Conservation (phyloP, 1,140 invertebrate genomes). For the Drosophila aff. region DNA sequence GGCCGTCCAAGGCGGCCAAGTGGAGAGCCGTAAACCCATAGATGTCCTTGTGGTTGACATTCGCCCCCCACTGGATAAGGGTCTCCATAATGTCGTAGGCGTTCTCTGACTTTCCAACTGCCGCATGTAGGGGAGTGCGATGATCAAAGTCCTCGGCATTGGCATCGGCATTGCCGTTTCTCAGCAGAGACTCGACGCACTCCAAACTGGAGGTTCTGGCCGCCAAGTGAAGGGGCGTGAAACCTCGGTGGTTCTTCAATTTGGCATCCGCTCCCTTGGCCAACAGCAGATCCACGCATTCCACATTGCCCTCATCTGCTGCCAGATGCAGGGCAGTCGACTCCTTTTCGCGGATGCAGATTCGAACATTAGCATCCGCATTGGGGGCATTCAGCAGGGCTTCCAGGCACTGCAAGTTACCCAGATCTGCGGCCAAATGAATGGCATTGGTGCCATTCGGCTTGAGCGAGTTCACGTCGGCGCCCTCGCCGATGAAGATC, state of each 20-base stretch:
- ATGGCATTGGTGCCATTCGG: constrained; percentile 90
- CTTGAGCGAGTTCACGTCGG: constrained; percentile 89
- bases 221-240: constrained; percentile 92
- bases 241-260: constrained; percentile 90
- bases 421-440: constrained; percentile 91
- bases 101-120: constrained; percentile 90
- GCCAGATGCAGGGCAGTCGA: constrained; percentile 92
- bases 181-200: constrained; percentile 90
- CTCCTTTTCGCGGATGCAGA: constrained; percentile 89
- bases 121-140: constrained; percentile 91
- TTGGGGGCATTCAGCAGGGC: constrained; percentile 89
- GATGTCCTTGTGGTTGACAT: constrained; percentile 94
- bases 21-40: constrained; percentile 96
- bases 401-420: constrained; percentile 89
- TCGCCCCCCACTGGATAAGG: constrained; percentile 91
- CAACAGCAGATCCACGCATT: constrained; percentile 90
- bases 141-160: constrained; percentile 92
- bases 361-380: constrained; percentile 87
- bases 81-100: constrained; percentile 91
- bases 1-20: constrained; percentile 93
- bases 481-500: constrained; percentile 89
- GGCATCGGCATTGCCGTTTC: constrained; percentile 90
- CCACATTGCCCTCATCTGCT: constrained; percentile 91
- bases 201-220: constrained; percentile 91
- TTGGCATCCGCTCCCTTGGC: constrained; percentile 90